Base-by-base conservation (phyloP, 2,888 invertebrate species). In the Temnothorax ravouxi region DNA sequence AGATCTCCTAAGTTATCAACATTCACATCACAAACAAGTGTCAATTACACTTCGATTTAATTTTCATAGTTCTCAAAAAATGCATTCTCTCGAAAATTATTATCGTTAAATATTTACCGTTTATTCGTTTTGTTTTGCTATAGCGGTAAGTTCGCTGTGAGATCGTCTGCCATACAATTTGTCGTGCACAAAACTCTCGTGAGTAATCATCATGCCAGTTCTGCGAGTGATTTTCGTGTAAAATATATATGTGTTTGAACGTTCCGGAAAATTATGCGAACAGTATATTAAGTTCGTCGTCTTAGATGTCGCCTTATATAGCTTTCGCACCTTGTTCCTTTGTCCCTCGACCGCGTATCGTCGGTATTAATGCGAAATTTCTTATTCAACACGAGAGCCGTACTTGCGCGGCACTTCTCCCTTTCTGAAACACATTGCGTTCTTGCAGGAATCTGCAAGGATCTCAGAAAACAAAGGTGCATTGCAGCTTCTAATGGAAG, bases 311-410 rank as follows among this genome's bases (percentile, higher is more conserved):
- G 38, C n/a, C 44, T 69, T 69, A 59, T 59, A 59, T 34, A 56
- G 69, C 56, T 69, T 59, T 79, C 59, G 69, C 79, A 47, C 69
- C 38, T 79, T 59, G 47, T 79, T 21, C 47, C 59, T 79, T 79
- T 66, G 66, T 47, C 66, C 13, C 41, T 21, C 54, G 56, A 21
- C 44, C 69, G 47, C 44, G 29, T 69, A 79, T 21, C 59, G 79
- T 44, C 56, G 54, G 44, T 79, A 69, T 79, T 79, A 79, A 79
- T 79, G 69, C 9, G 59, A 47, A 59, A 79, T 79, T 79, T 79
- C 79, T 79, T 79, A 79, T 79, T 79, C 79, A 79, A 41, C 44
- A 41, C 54, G 38, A 11, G 38, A 76, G 41, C n/a, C 11, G 13
- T n/a, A 66, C 38, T 47, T 25, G 47, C 56, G 21, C 29, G 3